Evolutionary conservation across 2,797 vertebrate species (phyloP).

Genomic region (Danio albolineatus): DNA sequence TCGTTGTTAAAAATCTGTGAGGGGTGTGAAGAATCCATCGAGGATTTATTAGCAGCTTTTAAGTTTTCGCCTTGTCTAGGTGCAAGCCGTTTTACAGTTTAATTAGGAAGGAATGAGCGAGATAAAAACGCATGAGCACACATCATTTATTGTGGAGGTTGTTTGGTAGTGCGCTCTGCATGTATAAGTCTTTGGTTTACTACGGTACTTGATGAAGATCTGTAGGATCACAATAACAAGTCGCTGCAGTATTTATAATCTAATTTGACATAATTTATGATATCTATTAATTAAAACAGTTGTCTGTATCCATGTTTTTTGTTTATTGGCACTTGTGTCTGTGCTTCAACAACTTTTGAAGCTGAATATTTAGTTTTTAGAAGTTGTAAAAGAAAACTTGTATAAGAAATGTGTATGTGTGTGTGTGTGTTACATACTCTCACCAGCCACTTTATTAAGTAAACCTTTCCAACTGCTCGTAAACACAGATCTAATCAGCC

Average conservation of each 20-base stretch:
- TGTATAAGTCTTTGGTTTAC: neutral
- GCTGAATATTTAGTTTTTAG: no score
- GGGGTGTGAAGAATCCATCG: conserved; percentile 18
- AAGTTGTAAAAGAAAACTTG: no score
- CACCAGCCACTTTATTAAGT: no score
- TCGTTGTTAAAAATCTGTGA: conserved; percentile 48
- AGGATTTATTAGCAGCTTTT: conserved; percentile 47
- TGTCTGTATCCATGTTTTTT: no score
- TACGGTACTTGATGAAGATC: neutral
- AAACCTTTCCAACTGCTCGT: no score
- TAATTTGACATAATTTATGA: neutral
- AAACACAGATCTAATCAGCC: no score
- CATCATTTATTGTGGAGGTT: conserved; percentile 1
- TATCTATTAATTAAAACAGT: no score
- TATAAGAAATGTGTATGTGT: no score
- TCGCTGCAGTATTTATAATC: neutral
- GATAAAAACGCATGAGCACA: conserved; percentile 11
- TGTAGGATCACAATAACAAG: conserved; percentile 3
- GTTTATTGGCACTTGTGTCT: no score
- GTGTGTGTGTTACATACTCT: no score
- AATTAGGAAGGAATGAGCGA: conserved; percentile 21
- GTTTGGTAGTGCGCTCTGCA: neutral
- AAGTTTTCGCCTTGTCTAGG: conserved; percentile 32
- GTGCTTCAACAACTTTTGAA: no score
- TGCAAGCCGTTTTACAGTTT: conserved; percentile 33